Conservation (phyloP, 2,888 invertebrate species). For the Tetropium fuscum region DNA sequence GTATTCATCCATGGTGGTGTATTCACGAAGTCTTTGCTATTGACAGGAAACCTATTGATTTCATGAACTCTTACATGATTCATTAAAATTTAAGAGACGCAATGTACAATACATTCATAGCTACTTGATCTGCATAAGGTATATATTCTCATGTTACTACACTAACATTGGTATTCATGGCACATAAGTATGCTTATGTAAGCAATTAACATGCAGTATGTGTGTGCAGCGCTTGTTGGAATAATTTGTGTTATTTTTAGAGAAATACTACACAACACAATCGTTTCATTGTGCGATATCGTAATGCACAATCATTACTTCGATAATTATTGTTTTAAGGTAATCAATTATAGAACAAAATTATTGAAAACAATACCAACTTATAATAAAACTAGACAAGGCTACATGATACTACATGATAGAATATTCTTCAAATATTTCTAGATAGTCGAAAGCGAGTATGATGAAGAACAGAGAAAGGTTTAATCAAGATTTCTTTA, state of each 20-base stretch:
- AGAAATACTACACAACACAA: constrained; percentile 14
- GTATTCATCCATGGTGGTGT: neutral
- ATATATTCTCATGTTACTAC: constrained; percentile 30
- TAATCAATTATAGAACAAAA: too few species aligned
- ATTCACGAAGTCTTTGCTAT: constrained; percentile 10
- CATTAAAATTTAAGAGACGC: constrained; percentile 24
- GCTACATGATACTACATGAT: too few species aligned
- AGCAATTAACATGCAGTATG: constrained; percentile 37
- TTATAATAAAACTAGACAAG: too few species aligned
- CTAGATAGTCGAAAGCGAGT: too few species aligned
- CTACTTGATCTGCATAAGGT: constrained; percentile 35
- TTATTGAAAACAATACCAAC: too few species aligned
- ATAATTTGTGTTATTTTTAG: constrained; percentile 18
- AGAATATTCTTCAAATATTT: too few species aligned
- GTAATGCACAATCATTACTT: neutral
- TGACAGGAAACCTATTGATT: constrained; percentile 16
- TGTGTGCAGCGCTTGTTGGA: neutral
- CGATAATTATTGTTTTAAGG: constrained; percentile 4
- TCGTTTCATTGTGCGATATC: neutral
- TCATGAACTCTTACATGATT: neutral
- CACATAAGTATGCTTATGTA: constrained; percentile 33
- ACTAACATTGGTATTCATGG: constrained; percentile 36
- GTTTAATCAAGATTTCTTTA: too few species aligned
- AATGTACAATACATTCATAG: constrained; percentile 16
- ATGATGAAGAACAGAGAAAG: too few species aligned